These are phyloP conservation scores for Xylota segnis DNA, from an alignment of 2,888 invertebrate species.

Conservation along the genomic window DNA sequence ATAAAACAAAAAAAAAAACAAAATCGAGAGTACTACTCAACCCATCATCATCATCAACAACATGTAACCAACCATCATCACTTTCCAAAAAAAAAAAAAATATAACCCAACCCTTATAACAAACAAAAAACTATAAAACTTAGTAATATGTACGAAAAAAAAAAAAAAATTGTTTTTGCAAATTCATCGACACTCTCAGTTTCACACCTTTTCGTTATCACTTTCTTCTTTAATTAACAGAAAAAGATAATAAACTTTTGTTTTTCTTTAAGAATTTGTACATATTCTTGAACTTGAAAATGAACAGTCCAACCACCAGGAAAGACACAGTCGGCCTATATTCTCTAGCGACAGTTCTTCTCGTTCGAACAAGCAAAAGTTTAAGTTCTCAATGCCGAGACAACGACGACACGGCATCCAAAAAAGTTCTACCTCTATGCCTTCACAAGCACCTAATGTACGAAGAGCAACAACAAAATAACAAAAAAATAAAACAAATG, in stretches of 20 bases:
- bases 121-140: neutral
- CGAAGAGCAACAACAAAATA: neutral
- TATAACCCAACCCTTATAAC: slow-evolving; percentile 7
- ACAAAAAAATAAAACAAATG: neutral
- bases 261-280: slow-evolving; percentile 43
- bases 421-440: slow-evolving; percentile 58
- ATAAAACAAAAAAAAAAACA: neutral
- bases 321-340: slow-evolving; percentile 76
- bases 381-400: slow-evolving; percentile 71
- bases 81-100: neutral
- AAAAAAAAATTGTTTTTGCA: neutral
- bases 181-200: slow-evolving; percentile 1
- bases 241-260: neutral
- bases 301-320: slow-evolving; percentile 71
- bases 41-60: slow-evolving; percentile 1
- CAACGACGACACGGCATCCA: slow-evolving; percentile 41
- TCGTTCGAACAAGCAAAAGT: slow-evolving; percentile 66
- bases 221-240: slow-evolving; percentile 42
- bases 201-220: slow-evolving; percentile 48
- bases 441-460: slow-evolving; percentile 22
- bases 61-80: neutral
- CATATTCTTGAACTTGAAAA: slow-evolving; percentile 75
- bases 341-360: slow-evolving; percentile 65
- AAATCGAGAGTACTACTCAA: slow-evolving; percentile 19
- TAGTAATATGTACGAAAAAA: neutral